Conservation (phyloP, 2,113 vertebrate genomes). For the Calyptommatus sinebrachiatus region DNA sequence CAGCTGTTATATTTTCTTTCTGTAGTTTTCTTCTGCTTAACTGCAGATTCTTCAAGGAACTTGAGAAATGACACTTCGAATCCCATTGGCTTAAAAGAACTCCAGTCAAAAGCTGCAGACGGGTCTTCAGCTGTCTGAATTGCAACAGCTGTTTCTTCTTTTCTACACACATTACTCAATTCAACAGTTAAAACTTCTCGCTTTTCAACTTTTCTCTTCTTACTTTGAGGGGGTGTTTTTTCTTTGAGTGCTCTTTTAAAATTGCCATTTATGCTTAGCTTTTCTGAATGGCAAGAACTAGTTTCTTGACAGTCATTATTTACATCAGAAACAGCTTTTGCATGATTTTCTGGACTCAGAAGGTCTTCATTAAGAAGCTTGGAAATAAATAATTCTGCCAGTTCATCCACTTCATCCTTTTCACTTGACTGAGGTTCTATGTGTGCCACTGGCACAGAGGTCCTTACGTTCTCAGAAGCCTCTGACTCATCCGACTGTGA, state of each 20-base stretch:
- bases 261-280: constrained; percentile 65
- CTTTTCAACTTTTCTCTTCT: constrained; percentile 70
- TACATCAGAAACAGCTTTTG: constrained; percentile 63
- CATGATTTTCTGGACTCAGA: constrained; percentile 65
- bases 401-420: constrained; percentile 79
- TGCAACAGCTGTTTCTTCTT: constrained; percentile 77
- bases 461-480: constrained; percentile 66
- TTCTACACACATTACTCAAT: constrained; percentile 52
- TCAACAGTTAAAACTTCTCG: constrained; percentile 49
- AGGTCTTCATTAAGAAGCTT: constrained; percentile 80
- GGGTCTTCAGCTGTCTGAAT: constrained; percentile 73
- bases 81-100: constrained; percentile 94
- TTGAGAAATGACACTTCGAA: constrained; percentile 96
- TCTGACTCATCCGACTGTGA: constrained; percentile 43
- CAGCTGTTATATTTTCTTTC: constrained; percentile 65
- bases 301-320: constrained; percentile 69
- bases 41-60: constrained; percentile 89
- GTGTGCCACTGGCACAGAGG: constrained; percentile 54
- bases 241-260: constrained; percentile 79
- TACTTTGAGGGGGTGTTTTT: constrained; percentile 77
- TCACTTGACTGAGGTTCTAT: constrained; percentile 71
- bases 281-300: constrained; percentile 65
- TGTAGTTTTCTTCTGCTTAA: constrained; percentile 74
- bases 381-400: constrained; percentile 79
- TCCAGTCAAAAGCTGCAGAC: constrained; percentile 78